Evolutionary conservation across 2,888 invertebrate genomes (phyloP).

Genomic region (Aleiodes leptofemur): DNA sequence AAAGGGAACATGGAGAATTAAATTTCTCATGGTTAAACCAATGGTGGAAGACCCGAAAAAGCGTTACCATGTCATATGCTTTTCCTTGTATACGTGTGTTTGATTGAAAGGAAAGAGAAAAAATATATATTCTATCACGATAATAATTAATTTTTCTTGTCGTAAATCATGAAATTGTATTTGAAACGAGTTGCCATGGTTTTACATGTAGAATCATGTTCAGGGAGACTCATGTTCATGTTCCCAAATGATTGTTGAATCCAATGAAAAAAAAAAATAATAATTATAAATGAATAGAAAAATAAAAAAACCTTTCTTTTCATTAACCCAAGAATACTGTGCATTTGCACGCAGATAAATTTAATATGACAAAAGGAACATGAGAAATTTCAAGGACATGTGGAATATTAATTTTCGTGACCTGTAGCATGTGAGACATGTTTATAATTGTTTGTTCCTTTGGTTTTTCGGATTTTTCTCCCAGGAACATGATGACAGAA

Average conservation of each 20-base stretch:
- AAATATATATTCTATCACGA: neutral
- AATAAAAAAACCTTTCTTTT: neutral
- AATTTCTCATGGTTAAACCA: constrained; percentile 22
- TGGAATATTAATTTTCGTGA: neutral
- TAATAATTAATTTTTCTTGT: neutral
- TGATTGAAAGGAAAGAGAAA: constrained; percentile 14
- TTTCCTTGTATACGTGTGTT: constrained; percentile 36
- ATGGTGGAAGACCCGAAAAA: constrained; percentile 41
- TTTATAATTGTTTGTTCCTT: constrained; percentile 37
- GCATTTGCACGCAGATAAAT: no score
- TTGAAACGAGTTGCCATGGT: no score
- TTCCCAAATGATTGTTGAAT: constrained; percentile 14
- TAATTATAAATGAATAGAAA: neutral
- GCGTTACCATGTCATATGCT: constrained; percentile 42
- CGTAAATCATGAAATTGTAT: neutral
- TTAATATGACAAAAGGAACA: no score
- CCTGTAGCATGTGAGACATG: neutral
- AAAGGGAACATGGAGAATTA: neutral
- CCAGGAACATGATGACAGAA: constrained; percentile 22
- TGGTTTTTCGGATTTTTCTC: constrained; percentile 21
- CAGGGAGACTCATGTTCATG: constrained; percentile 11
- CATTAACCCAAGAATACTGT: neutral
- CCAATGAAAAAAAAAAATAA: constrained; percentile 4
- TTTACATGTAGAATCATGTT: neutral
- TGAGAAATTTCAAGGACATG: no score